These are phyloP conservation scores for Mycteria americana DNA, from an alignment of 2,797 vertebrate genomes.

Conservation along the genomic window DNA sequence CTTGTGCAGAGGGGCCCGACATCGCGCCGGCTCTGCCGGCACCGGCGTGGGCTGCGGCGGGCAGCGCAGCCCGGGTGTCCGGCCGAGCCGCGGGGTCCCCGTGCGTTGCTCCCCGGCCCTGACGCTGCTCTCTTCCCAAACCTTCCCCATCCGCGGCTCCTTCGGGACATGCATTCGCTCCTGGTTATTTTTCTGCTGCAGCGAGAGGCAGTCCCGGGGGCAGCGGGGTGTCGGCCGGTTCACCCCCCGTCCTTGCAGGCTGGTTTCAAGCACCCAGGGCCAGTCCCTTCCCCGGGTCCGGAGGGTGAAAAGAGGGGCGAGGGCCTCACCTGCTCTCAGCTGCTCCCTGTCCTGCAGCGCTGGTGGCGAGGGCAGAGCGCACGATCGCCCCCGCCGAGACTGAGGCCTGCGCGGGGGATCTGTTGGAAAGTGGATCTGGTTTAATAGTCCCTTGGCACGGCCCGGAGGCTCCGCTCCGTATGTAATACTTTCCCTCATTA, in stretches of 20 bases:
- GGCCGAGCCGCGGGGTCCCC: neutral
- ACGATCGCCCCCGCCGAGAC: fast-evolving
- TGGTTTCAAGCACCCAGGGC: neutral
- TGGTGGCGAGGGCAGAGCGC: neutral
- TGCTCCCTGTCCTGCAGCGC: neutral
- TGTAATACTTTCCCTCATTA: constrained; percentile 10
- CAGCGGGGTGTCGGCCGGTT: neutral
- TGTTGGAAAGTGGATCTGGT: neutral
- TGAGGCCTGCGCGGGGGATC: neutral
- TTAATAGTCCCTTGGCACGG: neutral
- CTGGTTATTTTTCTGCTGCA: neutral
- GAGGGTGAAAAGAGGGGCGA: neutral
- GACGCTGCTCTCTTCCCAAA: neutral
- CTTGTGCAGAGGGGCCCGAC: neutral
- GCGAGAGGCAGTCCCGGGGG: neutral
- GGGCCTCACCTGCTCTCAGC: neutral
- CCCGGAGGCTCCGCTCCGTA: neutral
- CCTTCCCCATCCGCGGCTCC: neutral
- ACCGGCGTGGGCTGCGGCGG: neutral
- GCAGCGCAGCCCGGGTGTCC: neutral
- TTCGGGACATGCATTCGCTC: neutral
- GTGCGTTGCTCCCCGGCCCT: neutral
- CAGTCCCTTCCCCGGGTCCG: no score
- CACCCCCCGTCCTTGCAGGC: neutral
- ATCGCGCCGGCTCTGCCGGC: neutral